phyloP scores from a whole-genome alignment of 1,140 invertebrate species.

The Leptinotarsa lineolata region DNA sequence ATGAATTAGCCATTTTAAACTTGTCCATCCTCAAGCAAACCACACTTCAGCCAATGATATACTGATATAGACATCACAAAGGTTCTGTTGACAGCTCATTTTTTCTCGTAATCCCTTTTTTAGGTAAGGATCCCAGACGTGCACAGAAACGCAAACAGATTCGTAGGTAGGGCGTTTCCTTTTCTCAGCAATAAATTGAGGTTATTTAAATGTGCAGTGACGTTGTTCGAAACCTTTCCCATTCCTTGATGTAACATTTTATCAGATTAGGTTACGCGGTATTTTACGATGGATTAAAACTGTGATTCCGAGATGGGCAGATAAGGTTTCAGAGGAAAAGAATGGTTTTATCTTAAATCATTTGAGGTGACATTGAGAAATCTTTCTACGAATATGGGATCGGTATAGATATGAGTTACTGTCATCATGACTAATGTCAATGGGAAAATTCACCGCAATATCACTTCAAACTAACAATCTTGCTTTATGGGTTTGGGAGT shows the following conservation, averaged over 20 bases:
- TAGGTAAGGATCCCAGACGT: background rate
- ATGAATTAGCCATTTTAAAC: background rate
- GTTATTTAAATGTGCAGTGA: constrained; percentile 1
- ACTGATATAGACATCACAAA: constrained; percentile 2
- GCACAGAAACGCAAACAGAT: background rate
- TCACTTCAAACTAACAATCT: too few relatives aligned
- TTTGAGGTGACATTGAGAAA: background rate
- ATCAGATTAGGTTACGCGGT: background rate
- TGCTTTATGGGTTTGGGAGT: too few relatives aligned
- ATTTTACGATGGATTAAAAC: constrained; percentile 3
- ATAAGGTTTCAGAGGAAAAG: background rate
- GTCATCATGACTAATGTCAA: too few relatives aligned
- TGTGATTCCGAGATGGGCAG: background rate
- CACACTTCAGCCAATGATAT: constrained; percentile 5
- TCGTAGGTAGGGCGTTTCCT: background rate
- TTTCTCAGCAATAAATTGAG: constrained; percentile 6
- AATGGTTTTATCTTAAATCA: background rate
- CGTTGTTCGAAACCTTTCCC: background rate
- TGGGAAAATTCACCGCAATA: too few relatives aligned
- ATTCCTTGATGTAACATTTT: background rate
- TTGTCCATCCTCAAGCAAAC: background rate
- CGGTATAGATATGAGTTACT: too few relatives aligned
- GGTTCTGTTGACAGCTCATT: constrained; percentile 5
- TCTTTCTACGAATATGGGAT: too few relatives aligned
- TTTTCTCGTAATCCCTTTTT: constrained; percentile 4